Base-by-base conservation (phyloP, 1,140 invertebrate genomes). In the Hypothenemus hampei region DNA sequence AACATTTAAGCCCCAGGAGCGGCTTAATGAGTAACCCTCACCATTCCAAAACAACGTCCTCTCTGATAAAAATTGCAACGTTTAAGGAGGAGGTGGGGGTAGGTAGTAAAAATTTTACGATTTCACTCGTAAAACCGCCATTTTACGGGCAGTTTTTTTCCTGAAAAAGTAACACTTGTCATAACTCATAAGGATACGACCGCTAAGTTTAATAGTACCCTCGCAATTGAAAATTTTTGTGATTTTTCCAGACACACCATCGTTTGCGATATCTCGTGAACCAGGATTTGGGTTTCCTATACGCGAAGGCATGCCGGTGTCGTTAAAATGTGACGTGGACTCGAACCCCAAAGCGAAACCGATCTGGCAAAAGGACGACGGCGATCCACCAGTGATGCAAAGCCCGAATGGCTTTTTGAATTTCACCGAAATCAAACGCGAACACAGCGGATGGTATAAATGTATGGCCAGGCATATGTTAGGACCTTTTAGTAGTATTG, bases 381-480 rank as follows among this genome's bases (percentile, higher is more conserved):
- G 73, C 20, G 77, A 77, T 53, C 74, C 76, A 44, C 79, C 80
- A 68, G 83, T 86, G 55, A 79, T 78, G 61, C 83, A 82, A 76
- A 82, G 77, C 61, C 79, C 77, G 58, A 84, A 86, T 60, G 88
- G 87, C 41, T 87, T 84, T 70, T 76, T 92, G 47, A 91, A 91
- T 73, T 92, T 91, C 75, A 83, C 82, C 39, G 78, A 82, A 59
- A 85, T 91, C 62, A 77, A 77, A 45, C 75, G 82, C 18, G 79
- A 83, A 52, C 86, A 92, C 73, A 86, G 83, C 59, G 89, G 89
- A 61, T 92, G 89, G 90, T 93, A 93, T 74, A 87, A 90, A 69
- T 93, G 89, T 74, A 84, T 86, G 20, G 87, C 87, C 37, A 77
- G 83, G 40, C 88, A 92, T 77, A 76, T 85, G 59, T 80, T 89